Percentiles rank a stretch among this genome's conserved stretches.
phyloP scores from a whole-genome alignment of 2,888 invertebrate genomes.

The Tetragonisca angustula region DNA sequence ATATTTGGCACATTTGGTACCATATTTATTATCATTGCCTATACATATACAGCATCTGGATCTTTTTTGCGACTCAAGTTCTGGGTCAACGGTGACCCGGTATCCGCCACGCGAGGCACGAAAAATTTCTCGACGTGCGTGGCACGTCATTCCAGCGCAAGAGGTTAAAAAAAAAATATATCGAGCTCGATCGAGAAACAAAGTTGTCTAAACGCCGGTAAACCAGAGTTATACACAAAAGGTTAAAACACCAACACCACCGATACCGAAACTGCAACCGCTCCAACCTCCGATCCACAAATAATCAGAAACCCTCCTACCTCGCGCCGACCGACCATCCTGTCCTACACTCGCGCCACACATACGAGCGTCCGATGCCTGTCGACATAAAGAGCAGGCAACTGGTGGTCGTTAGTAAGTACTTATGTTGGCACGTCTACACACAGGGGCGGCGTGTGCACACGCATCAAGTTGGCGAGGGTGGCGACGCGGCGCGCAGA shows the following conservation, averaged over 20 bases:
- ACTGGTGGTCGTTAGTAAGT: constrained; percentile 69
- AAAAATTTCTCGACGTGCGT: too few species aligned
- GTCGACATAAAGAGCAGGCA: constrained; percentile 51
- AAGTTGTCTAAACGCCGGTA: background rate
- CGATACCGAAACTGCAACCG: background rate
- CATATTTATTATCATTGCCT: too few species aligned
- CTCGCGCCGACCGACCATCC: background rate
- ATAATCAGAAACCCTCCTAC: constrained; percentile 12
- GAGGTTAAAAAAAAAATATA: too few species aligned
- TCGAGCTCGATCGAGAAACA: background rate
- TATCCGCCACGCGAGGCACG: too few species aligned
- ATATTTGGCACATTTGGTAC: too few species aligned
- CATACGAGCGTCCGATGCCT: background rate
- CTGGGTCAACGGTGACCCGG: too few species aligned
- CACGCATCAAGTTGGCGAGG: constrained; percentile 43
- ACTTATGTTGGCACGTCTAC: constrained; percentile 58
- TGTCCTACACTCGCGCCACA: background rate
- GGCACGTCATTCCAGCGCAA: too few species aligned
- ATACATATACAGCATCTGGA: too few species aligned
- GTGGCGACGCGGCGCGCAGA: constrained; percentile 5
- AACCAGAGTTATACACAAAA: background rate
- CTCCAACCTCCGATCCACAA: background rate
- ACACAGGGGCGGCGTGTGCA: constrained; percentile 15
- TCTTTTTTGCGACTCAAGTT: too few species aligned
- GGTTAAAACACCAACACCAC: background rate